A percentile compares a stretch with the other conserved stretches of the same genome.
phyloP scores from a whole-genome alignment of 2,888 invertebrate genomes.

The Cheilosia scutellata region DNA sequence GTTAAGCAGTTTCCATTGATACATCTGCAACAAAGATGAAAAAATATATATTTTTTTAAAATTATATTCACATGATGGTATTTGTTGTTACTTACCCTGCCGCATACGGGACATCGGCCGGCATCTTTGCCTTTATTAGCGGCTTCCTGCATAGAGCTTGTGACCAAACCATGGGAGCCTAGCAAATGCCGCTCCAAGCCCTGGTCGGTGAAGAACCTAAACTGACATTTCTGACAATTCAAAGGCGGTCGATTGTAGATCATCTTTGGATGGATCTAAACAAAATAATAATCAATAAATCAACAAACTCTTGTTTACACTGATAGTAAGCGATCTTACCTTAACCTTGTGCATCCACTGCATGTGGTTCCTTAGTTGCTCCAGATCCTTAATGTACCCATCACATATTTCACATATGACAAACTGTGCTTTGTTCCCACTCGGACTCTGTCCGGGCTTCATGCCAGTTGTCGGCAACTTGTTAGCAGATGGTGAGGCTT shows the following conservation, averaged over 20 bases:
- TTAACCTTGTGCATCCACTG: conserved; percentile 99
- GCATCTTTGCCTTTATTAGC: conserved; percentile 97
- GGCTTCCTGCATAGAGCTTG: conserved; percentile 97
- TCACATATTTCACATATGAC: conserved; percentile 99
- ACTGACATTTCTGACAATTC: conserved; percentile 98
- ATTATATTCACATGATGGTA: background rate
- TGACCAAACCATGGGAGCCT: conserved; percentile 97
- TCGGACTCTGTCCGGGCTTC: conserved; percentile 84
- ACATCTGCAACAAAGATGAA: conserved; percentile 87
- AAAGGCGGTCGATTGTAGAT: conserved; percentile 96
- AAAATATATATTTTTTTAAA: conserved; percentile 12
- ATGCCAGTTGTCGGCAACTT: conserved; percentile 83
- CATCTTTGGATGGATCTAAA: conserved; percentile 95
- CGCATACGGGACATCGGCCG: conserved; percentile 97
- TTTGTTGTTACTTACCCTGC: conserved; percentile 88
- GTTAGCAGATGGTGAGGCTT: conserved; percentile 83
- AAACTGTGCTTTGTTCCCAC: conserved; percentile 90
- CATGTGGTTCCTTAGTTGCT: conserved; percentile 97
- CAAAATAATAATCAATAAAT: background rate
- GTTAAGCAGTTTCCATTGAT: conserved; percentile 96
- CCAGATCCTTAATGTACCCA: conserved; percentile 97
- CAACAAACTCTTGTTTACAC: background rate
- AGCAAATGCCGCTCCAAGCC: conserved; percentile 97
- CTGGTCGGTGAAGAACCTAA: conserved; percentile 98
- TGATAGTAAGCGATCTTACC: conserved; percentile 77